Evolutionary conservation across 2,888 invertebrate genomes (phyloP), one percentile per base, ranked within the genome.

Genomic region (Vandiemenella viatica): DNA sequence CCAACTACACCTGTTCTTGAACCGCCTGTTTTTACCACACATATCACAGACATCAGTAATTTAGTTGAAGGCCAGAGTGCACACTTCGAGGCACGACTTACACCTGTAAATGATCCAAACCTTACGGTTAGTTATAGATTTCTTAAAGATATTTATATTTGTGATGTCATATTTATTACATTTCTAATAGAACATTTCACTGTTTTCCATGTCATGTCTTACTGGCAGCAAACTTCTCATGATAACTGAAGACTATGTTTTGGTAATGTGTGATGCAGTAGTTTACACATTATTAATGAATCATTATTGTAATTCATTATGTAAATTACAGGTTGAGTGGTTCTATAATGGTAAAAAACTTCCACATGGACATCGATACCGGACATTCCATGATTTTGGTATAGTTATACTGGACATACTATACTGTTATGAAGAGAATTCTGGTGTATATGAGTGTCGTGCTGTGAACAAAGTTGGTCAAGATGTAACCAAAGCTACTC

Each of bases 311-410:
- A 42, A 40, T 13, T 26, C 49, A 19, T 18, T 41, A 52, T 15
- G 8, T 40, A 46, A 40, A 18, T 43, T 53, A 4, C 45, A 63
- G 62, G 65, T 95, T 16, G 93, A 95, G 67, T 95, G 95, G 95
- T 90, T 83, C 67, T 90, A 87, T 64, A 90, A 93, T 63, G 91
- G 89, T 52, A 83, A 87, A 65, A 91, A 90, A 64, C 69, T 93
- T 58, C 88, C 90, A 1, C 85, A 87, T 68, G 97, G 96, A 45
- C 95, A 96, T 67, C 81, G 97, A 56, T 97, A 93, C 67, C 80
- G 95, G 58, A 95, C 95, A 48, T 92, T 95, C 83, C 91, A 95
- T 63, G 95, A 96, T 63, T 96, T 96, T 65, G 95, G 95, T 53
- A 89, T 92, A 61, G 95, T 95, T 44, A 92, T 93, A 58, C 73